Evolutionary conservation across 2,888 invertebrate species (phyloP).

Genomic region (Pherbina coryleti): DNA sequence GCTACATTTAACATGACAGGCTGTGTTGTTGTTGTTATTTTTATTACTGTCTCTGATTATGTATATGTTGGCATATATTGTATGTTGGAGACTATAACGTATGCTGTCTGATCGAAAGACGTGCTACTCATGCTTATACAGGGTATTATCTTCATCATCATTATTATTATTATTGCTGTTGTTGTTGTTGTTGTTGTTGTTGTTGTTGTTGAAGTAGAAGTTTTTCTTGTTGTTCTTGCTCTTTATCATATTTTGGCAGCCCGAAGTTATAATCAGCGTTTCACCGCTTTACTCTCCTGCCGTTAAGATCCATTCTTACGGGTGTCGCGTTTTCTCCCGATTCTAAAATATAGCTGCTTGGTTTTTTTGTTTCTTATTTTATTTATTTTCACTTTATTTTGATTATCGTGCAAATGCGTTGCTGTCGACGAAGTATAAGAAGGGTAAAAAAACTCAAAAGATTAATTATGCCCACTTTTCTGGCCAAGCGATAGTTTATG

Average conservation of each 20-base stretch:
- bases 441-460: background rate
- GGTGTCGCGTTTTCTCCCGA: background rate
- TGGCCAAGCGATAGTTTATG: slow-evolving; percentile 11
- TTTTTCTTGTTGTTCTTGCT: slow-evolving; percentile 19
- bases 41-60: slow-evolving; percentile 11
- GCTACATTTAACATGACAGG: slow-evolving; percentile 27
- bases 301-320: background rate
- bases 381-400: background rate
- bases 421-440: slow-evolving; percentile 9
- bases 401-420: background rate
- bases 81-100: background rate
- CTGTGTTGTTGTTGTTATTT: slow-evolving; percentile 16
- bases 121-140: slow-evolving; percentile 39
- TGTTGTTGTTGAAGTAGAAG: slow-evolving; percentile 17
- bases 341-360: background rate
- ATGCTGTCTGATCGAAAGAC: slow-evolving; percentile 33
- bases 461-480: slow-evolving; percentile 36
- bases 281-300: background rate
- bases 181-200: slow-evolving; percentile 25
- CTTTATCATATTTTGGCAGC: slow-evolving; percentile 28
- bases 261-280: slow-evolving; percentile 23
- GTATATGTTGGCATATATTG: background rate
- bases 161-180: slow-evolving; percentile 34
- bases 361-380: background rate
- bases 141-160: slow-evolving; percentile 46